phyloP scores from a whole-genome alignment of 1,140 invertebrate genomes.

The Drosophila malerkotliana region DNA sequence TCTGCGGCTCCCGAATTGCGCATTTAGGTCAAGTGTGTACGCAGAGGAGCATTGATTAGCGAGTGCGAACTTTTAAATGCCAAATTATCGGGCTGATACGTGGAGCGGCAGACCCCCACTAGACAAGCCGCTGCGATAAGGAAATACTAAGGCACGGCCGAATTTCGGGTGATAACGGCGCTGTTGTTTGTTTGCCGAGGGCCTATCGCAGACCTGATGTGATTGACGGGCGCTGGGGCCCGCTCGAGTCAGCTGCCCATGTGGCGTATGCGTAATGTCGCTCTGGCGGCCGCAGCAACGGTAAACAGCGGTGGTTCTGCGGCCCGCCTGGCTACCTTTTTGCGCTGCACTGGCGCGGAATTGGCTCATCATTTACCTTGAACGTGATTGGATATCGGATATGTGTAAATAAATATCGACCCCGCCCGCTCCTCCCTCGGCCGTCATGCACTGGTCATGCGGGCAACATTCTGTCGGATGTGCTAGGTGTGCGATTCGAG shows the following conservation, averaged over 20 bases:
- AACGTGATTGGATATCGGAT: constrained; percentile 73
- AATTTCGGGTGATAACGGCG: constrained; percentile 20
- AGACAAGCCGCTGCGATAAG: constrained; percentile 41
- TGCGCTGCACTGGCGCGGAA: constrained; percentile 7
- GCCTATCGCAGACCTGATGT: constrained; percentile 24
- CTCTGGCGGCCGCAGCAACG: constrained; percentile 1
- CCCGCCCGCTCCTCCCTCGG: not conserved
- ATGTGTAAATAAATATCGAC: constrained; percentile 28
- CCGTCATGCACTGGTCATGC: constrained; percentile 53
- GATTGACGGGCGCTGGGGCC: constrained; percentile 18
- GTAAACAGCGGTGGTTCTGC: constrained; percentile 15
- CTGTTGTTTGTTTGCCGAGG: constrained; percentile 22
- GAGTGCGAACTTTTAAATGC: constrained; percentile 38
- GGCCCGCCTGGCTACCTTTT: constrained; percentile 5
- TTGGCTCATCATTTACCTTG: constrained; percentile 71
- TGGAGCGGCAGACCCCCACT: constrained; percentile 32
- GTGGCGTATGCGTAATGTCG: constrained; percentile 25
- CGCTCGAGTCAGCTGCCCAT: not conserved
- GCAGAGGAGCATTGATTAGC: constrained; percentile 49
- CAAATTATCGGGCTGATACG: constrained; percentile 22
- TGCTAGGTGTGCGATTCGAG: constrained; percentile 50
- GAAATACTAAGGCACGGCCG: constrained; percentile 10
- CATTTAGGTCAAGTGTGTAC: constrained; percentile 72
- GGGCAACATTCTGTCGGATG: constrained; percentile 40
- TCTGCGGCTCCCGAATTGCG: constrained; percentile 44